Base-by-base conservation (phyloP, 2,888 invertebrate species). In the Hydraecia micacea region DNA sequence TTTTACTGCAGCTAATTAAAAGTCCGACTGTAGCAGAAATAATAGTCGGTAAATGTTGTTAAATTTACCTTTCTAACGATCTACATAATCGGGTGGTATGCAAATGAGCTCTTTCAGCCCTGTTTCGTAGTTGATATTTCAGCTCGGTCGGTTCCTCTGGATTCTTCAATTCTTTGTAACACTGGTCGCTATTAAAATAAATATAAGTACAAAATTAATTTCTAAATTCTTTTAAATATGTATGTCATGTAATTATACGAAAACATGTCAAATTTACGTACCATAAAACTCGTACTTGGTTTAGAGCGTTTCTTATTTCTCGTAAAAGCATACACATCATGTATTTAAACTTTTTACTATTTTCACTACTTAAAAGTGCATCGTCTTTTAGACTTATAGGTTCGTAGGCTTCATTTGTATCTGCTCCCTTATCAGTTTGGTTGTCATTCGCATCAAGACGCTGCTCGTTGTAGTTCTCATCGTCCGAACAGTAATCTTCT, bases 271-370 rank as follows among this genome's bases (percentile, higher is more conserved):
- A 52, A 73, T 75, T 74, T 78, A 74, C 88, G 90, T 89, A 95
- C 95, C 95, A 94, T 83, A 94, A 93, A 25, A 69, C 72, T 62
- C 88, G 81, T 18, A 94, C 90, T 63, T 88, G 80, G 46, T 69
- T 52, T 77, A 93, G 89, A 21, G 91, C 85, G 36, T 88, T 81
- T 70, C 84, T 90, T 46, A 94, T 89, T 85, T 92, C 90, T 67
- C 81, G 81, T 36, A 92, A 79, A 69, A 93, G 82, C 77, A 81
- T 89, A 67, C 75, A 77, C 55, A 92, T 79, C 62, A 93, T 79
- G 36, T 79, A 83, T 79, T 91, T 91, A 66, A 92, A 91, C 75
- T 81, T 86, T 75, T 85, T 76, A 76, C 65, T 85, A 67, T 67
- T 84, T 52, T 85, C 80, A 5, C 69, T 39, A 68, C 36, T 28